A percentile compares a stretch with the other conserved stretches of the same genome.
These are phyloP conservation scores for Drosophila subobscura DNA, from an alignment of 1,140 invertebrate species.

Conservation along the genomic window DNA sequence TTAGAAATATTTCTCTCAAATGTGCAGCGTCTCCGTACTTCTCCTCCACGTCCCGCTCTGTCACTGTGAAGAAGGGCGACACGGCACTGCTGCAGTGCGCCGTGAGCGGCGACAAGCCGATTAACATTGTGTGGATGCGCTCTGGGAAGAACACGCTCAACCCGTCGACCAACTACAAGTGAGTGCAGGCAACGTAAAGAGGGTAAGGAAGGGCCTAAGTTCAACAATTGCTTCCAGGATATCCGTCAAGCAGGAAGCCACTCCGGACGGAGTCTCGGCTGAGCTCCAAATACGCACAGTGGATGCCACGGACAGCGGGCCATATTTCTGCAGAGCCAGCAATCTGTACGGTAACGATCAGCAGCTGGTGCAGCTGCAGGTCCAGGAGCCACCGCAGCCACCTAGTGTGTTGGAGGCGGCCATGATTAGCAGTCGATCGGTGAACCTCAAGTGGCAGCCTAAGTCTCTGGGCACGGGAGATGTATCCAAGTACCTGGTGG, in stretches of 20 bases:
- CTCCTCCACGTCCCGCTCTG: slow-evolving; percentile 87
- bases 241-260: slow-evolving; percentile 88
- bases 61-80: slow-evolving; percentile 90
- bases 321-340: slow-evolving; percentile 92
- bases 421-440: slow-evolving; percentile 88
- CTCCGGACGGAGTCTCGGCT: slow-evolving; percentile 87
- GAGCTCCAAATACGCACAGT: slow-evolving; percentile 90
- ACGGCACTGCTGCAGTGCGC: slow-evolving; percentile 90
- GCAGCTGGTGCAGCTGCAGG: slow-evolving; percentile 90
- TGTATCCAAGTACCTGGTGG: slow-evolving; percentile 90
- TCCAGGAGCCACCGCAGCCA: slow-evolving; percentile 91
- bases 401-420: slow-evolving; percentile 88
- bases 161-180: slow-evolving; percentile 89
- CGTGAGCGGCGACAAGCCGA: slow-evolving; percentile 92
- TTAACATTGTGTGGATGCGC: slow-evolving; percentile 90
- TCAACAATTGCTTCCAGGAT: slow-evolving; percentile 84
- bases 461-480: slow-evolving; percentile 87
- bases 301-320: slow-evolving; percentile 89
- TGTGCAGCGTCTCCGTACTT: slow-evolving; percentile 89
- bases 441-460: slow-evolving; percentile 91
- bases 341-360: slow-evolving; percentile 93
- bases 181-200: slow-evolving; percentile 41
- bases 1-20: slow-evolving; percentile 33
- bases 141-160: slow-evolving; percentile 88
- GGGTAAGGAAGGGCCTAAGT: neutral